Evolutionary conservation across 2,113 vertebrate species (phyloP), one percentile per base, ranked within the genome.

Genomic region (Struthio camelus): DNA sequence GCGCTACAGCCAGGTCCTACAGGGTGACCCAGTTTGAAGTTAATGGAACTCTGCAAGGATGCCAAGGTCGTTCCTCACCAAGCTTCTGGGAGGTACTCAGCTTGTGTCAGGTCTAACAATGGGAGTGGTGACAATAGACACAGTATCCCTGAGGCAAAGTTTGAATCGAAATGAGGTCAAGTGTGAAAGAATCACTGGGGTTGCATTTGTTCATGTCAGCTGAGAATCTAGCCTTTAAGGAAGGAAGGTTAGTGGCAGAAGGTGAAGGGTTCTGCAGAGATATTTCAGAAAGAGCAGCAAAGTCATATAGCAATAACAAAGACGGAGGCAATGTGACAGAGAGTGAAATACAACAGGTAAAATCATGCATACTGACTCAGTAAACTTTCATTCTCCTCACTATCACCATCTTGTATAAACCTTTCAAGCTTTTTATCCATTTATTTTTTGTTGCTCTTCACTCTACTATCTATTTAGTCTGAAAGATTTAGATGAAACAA

Each of bases 71-170:
- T 24, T 85, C 48, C 30, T 77, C 66, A 84, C 58, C 80, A 89
- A 89, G 91, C 71, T 69, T 94, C 58, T 89, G 58, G 44, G 81
- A 94, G 62, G 95, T 85, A 83, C 58, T 84, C 85, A 70, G 90
- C 20, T 75, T 73, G 59, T 92, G 75, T 94, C 81, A 93, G 75
- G 59, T 91, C 78, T 94, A 78, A 87, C 80, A 94, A 97, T 42
- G 34, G 95, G 40, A 94, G 67, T 80, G 89, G 73, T 94, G 62
- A 82, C 92, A 96, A 79, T 54, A 94, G 75, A 91, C 58, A 85
- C 73, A 73, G 67, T 38, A 92, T 48, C 84, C 96, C 96, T n/a
- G 80, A 87, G 93, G 93, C 86, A 58, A 97, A 91, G 58, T 73
- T 75, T 94, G 71, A 89, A 96, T 82, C 70, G 93, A 91, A 95